Base-by-base conservation (phyloP, 2,888 invertebrate species). In the Chrysolina oricalcia region DNA sequence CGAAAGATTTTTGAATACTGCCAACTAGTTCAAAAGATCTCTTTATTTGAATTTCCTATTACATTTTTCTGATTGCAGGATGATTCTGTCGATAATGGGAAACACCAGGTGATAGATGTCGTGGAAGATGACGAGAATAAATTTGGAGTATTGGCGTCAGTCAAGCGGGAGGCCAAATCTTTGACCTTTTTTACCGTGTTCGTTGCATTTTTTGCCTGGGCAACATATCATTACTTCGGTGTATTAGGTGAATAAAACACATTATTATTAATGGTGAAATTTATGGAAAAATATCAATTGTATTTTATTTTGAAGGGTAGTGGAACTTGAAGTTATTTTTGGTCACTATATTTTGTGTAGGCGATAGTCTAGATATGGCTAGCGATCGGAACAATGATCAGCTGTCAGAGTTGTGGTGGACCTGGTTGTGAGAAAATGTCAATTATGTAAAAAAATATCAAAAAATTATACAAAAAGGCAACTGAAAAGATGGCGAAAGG, bases 91-190 rank as follows among this genome's bases (percentile, higher is more conserved):
- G 8, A 0, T 2, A 59, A 59, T n/a, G 35, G 15, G 6, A n/a
- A 59, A n/a, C 59, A 59, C 35, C 27, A 59, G 27, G 59, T 59
- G 9, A 59, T 59, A 23, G 59, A 59, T 35, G 8, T 23, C 27
- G 59, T 5, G 15, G 27, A 59, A 27, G 17, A 59, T 27, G 59
- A n/a, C n/a, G 9, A 27, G n/a, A 27, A 0, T 0, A n/a, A 23
- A 59, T 17, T 35, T 4, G 27, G 13, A 59, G 0, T 27, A 9
- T 5, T 59, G 27, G 17, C n/a, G 5, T 13, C 11, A n/a, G n/a
- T 35, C 17, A 59, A 59, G 35, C 27, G n/a, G 1, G 15, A 27
- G 13, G 15, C 27, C 59, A 59, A 59, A 27, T 27, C 59, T 1
- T 59, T 23, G 27, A 15, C 10, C n/a, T 23, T 59, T 8, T 59